These are phyloP conservation scores for Drosophila watanabei DNA, from an alignment of 1,140 invertebrate species.

Conservation along the genomic window DNA sequence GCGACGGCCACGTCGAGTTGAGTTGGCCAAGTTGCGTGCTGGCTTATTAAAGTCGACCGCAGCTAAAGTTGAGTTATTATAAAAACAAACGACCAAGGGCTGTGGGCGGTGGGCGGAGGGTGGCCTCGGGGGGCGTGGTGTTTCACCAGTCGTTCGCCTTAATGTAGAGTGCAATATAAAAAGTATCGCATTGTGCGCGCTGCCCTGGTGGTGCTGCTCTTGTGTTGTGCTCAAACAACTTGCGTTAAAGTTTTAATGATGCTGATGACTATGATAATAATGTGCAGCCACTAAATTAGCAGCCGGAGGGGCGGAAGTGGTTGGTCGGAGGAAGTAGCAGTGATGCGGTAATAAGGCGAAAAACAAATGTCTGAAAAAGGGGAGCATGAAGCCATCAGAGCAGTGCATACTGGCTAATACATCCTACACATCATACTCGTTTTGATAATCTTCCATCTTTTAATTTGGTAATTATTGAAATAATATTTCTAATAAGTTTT, in stretches of 20 bases:
- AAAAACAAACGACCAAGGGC: constrained; percentile 58
- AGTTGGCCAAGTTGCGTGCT: constrained; percentile 81
- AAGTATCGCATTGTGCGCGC: constrained; percentile 69
- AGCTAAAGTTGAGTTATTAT: constrained; percentile 82
- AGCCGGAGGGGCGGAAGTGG: constrained; percentile 31
- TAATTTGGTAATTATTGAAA: no score
- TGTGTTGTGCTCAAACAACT: constrained; percentile 70
- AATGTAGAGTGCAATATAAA: constrained; percentile 82
- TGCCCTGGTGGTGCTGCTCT: constrained; percentile 35
- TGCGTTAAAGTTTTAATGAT: constrained; percentile 81
- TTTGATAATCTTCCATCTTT: no score
- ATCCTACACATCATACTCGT: background rate
- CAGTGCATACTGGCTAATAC: constrained; percentile 29
- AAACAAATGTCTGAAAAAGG: constrained; percentile 9
- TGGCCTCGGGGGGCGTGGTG: background rate
- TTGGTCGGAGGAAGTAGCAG: constrained; percentile 11
- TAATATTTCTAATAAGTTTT: no score
- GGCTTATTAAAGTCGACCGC: constrained; percentile 80
- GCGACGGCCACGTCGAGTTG: constrained; percentile 49
- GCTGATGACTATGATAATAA: constrained; percentile 83
- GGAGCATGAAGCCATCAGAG: constrained; percentile 18
- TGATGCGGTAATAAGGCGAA: constrained; percentile 40
- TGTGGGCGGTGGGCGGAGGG: background rate
- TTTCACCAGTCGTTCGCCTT: constrained; percentile 61
- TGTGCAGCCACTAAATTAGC: constrained; percentile 82